Evolutionary conservation across 2,797 vertebrate genomes (phyloP).

Genomic region (Euthynnus affinis): DNA sequence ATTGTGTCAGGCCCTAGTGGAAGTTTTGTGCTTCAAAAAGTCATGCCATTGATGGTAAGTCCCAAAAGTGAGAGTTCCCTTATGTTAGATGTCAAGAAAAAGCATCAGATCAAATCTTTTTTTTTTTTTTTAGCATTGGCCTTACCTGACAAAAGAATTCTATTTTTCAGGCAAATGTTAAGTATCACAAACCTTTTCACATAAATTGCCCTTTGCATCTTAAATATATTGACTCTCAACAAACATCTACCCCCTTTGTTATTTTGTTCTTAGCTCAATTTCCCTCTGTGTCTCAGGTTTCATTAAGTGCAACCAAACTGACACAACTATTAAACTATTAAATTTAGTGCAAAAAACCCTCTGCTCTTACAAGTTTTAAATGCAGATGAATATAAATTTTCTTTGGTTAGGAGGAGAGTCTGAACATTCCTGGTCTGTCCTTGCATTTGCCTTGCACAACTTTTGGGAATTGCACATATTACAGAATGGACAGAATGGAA

Average conservation of each 20-base stretch:
- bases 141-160: not conserved
- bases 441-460: not conserved
- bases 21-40: conserved; percentile 42
- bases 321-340: not conserved
- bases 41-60: conserved; percentile 30
- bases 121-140: not conserved
- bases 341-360: not conserved
- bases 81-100: conserved; percentile 18
- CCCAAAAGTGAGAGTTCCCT: conserved; percentile 9
- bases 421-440: not conserved
- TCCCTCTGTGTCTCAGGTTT: too few species aligned
- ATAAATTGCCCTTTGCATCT: not conserved
- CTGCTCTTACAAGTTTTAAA: not conserved
- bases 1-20: conserved; percentile 55
- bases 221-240: not conserved
- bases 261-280: not conserved
- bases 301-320: not conserved
- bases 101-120: not conserved
- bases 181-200: not conserved
- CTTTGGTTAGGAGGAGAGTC: not conserved
- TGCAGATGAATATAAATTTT: not conserved
- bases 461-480: not conserved
- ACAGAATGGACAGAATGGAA: not conserved
- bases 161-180: not conserved
- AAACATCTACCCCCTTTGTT: not conserved